Evolutionary conservation across 1,140 invertebrate species (phyloP).

Genomic region (Euglossa dilemma): DNA sequence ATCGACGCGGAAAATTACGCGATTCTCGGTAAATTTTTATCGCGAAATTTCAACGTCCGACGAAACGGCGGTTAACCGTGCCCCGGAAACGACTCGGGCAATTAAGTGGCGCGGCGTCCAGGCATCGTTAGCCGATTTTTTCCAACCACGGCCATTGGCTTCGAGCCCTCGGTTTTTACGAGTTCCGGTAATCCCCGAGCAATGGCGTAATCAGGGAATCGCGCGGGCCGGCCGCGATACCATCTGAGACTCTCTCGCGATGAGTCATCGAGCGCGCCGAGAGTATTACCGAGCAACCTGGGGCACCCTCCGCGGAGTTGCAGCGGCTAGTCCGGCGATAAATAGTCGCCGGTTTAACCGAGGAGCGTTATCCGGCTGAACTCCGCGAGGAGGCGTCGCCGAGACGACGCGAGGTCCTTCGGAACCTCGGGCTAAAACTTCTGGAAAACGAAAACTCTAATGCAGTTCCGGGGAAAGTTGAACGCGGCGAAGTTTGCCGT

Average conservation of each 20-base stretch:
- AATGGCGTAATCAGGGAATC: slow-evolving; percentile 75
- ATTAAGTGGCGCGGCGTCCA: background rate
- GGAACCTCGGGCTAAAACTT: background rate
- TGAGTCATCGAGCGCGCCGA: slow-evolving; percentile 75
- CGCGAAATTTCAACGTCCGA: background rate
- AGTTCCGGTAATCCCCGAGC: slow-evolving; percentile 53
- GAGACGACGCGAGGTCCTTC: background rate
- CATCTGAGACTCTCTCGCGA: slow-evolving; percentile 75
- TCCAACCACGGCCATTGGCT: background rate
- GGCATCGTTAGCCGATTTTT: background rate
- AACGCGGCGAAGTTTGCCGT: slow-evolving; percentile 1
- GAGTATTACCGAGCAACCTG: slow-evolving; percentile 75
- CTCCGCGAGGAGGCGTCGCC: background rate
- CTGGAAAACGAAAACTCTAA: slow-evolving; percentile 10
- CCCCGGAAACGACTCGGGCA: background rate
- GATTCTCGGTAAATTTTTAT: background rate
- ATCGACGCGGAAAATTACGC: background rate
- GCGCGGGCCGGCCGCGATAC: slow-evolving; percentile 52
- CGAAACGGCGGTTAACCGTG: too few relatives aligned
- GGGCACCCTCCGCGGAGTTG: slow-evolving; percentile 56
- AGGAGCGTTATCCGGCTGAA: slow-evolving; percentile 65
- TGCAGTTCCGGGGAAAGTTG: slow-evolving; percentile 23
- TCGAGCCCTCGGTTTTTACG: background rate
- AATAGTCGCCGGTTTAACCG: slow-evolving; percentile 67
- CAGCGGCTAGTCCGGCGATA: slow-evolving; percentile 63